A percentile compares a stretch with the other conserved stretches of the same genome.
phyloP scores from a whole-genome alignment of 2,888 invertebrate species.

The Nemurella pictetii region DNA sequence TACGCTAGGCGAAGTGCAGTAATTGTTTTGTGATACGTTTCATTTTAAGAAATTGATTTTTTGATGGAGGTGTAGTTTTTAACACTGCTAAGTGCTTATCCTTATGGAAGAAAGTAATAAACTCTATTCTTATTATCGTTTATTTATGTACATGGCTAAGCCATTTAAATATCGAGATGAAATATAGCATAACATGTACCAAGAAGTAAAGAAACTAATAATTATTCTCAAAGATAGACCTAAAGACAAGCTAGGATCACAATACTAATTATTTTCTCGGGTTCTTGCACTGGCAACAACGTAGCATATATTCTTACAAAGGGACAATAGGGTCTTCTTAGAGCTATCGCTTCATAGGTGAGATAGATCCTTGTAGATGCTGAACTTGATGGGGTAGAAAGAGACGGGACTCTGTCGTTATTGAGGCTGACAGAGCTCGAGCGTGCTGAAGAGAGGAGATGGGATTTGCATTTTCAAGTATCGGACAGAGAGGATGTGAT shows the following conservation, averaged over 20 bases:
- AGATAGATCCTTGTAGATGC: neutral
- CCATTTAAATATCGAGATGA: no score
- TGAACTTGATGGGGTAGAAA: neutral
- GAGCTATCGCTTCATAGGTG: neutral
- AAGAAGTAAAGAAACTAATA: neutral
- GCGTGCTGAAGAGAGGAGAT: neutral
- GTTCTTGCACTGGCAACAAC: neutral
- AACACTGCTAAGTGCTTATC: no score
- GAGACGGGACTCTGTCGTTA: neutral
- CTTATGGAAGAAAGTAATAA: no score
- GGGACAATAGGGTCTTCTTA: neutral
- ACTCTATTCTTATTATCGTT: no score
- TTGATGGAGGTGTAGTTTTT: no score
- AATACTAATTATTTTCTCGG: neutral
- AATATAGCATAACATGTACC: no score
- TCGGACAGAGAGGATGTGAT: neutral
- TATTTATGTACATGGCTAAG: no score
- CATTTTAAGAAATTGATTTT: no score
- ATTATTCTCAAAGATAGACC: neutral
- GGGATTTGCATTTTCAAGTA: neutral
- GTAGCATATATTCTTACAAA: neutral
- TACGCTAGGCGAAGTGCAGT: no score
- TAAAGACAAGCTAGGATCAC: neutral
- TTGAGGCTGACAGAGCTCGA: neutral
- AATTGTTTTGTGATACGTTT: no score